Evolutionary conservation across 2,888 invertebrate species (phyloP), one percentile per base, ranked within the genome.

Genomic region (Nomada hirtipes): DNA sequence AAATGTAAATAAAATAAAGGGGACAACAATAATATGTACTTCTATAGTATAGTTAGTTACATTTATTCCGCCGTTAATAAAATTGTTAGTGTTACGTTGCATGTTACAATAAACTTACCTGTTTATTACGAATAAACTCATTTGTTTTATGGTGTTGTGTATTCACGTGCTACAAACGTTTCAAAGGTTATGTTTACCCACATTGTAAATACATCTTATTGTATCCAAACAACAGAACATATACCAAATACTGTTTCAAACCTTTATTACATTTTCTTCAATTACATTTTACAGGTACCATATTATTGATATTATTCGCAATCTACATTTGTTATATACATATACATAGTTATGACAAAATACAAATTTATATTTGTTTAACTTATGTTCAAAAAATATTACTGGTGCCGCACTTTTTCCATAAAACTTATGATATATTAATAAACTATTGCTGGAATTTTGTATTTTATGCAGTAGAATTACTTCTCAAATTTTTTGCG

Each of bases 41-140:
- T 29, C 18, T 50, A 47, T 13, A 20, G 9, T 64, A 7, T 23
- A 44, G 23, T 23, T 71, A 57, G 2, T 18, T 42, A 50, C 7
- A 68, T 18, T 13, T 60, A 11, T 20, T 29, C 42, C 18, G 11
- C n/a, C 20, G 18, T 67, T 60, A 10, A 15, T 23, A 55, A 23
- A 13, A 36, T 55, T 13, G 44, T 15, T 23, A 26, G 52, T 53
- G 50, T 20, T 55, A 50, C 15, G 50, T n/a, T 15, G 18, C 29
- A 15, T 42, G 15, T 13, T 11, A 13, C 11, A 55, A 23, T 2
- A n/a, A 1, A 73, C 87, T 88, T 94, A 97, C 97, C 97, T 95
- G 91, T 97, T 96, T 71, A 97, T 95, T 83, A 96, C 95, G 91
- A 97, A 97, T 86, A 97, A 94, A 94, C 96, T 96, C 97, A 97